Evolutionary conservation across 2,888 invertebrate genomes (phyloP).

Genomic region (Hyles lineata): DNA sequence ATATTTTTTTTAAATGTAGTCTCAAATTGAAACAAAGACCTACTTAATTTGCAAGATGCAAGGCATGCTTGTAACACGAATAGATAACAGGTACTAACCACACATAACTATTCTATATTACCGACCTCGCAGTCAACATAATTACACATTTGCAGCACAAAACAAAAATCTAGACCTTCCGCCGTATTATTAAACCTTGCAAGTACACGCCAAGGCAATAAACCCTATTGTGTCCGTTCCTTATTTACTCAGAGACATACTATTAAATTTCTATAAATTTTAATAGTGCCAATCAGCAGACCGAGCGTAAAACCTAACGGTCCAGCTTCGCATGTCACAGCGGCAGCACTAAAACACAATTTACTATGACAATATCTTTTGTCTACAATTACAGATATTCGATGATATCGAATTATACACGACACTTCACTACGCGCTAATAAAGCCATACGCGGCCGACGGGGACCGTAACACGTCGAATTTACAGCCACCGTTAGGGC

Average conservation of each 20-base stretch:
- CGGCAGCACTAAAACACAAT: conserved; percentile 54
- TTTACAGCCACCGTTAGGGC: conserved; percentile 71
- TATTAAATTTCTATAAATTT: conserved; percentile 37
- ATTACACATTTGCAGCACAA: conserved; percentile 13
- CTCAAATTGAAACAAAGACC: not conserved
- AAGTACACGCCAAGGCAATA: conserved; percentile 23
- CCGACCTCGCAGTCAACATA: not conserved
- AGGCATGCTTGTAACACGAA: not conserved
- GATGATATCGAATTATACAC: conserved; percentile 57
- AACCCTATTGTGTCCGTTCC: conserved; percentile 31
- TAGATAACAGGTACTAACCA: not conserved
- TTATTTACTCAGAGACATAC: conserved; percentile 31
- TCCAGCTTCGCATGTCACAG: conserved; percentile 49
- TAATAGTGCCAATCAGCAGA: conserved; percentile 33
- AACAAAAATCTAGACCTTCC: conserved; percentile 19
- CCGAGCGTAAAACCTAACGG: conserved; percentile 49
- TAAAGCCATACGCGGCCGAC: conserved; percentile 65
- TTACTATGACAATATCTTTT: conserved; percentile 56
- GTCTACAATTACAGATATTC: conserved; percentile 57
- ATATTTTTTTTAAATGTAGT: too few species aligned
- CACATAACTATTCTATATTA: conserved; percentile 10
- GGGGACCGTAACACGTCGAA: conserved; percentile 62
- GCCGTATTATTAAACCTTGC: conserved; percentile 2
- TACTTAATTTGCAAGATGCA: not conserved
- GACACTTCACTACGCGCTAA: conserved; percentile 65